phyloP scores from a whole-genome alignment of 2,888 invertebrate species.

The Sympetrum striolatum region DNA sequence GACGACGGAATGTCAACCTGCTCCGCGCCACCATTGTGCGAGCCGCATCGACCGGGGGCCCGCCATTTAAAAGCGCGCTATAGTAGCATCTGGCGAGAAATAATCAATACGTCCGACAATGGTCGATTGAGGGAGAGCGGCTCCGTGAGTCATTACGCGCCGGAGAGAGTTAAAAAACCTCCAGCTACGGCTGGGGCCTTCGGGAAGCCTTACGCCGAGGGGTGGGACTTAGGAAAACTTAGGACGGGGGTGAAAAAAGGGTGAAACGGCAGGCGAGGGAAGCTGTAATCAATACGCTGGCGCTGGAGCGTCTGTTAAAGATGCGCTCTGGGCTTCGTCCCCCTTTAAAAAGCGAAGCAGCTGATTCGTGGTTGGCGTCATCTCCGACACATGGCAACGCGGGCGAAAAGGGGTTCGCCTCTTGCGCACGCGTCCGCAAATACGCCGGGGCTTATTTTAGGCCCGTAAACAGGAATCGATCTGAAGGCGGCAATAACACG shows the following conservation, averaged over 20 bases:
- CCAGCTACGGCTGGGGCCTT: not conserved
- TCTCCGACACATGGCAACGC: conserved; percentile 28
- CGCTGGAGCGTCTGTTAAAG: conserved; percentile 38
- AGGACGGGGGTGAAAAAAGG: conserved; percentile 23
- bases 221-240: not conserved
- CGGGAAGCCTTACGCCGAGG: not conserved
- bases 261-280: conserved; percentile 33
- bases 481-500: conserved; percentile 8
- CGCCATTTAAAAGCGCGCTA: conserved; percentile 44
- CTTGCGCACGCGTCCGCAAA: conserved; percentile 30
- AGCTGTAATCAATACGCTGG: conserved; percentile 40
- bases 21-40: not conserved
- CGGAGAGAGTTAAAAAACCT: conserved; percentile 30
- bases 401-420: not conserved
- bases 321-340: conserved; percentile 19
- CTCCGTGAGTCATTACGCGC: conserved; percentile 10
- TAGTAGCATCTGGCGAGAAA: conserved; percentile 29
- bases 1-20: conserved; percentile 15
- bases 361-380: conserved; percentile 25
- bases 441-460: conserved; percentile 33
- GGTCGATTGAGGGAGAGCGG: conserved; percentile 7
- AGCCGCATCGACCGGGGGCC: conserved; percentile 37
- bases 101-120: conserved; percentile 24
- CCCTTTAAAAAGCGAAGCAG: conserved; percentile 35
- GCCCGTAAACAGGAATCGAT: conserved; percentile 42